Base-by-base conservation (phyloP, 2,113 vertebrate species). In the Meriones unguiculatus region DNA sequence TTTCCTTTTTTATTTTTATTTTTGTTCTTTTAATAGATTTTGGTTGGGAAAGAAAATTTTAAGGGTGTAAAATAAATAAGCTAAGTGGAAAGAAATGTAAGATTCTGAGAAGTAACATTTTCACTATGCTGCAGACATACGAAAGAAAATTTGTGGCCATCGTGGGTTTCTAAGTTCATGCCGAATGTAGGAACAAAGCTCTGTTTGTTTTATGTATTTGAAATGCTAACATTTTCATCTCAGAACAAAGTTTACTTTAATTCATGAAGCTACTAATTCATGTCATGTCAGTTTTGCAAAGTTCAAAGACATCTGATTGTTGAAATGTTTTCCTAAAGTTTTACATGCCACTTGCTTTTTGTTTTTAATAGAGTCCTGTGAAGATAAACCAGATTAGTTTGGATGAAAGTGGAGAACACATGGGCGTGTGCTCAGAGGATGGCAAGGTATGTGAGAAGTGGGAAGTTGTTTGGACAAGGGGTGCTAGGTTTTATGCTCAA, bases 361-460 rank as follows among this genome's bases (percentile, higher is more conserved):
- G 95, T 89, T 57, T 96, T 81, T 65, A 18, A 4, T 98, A 99
- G 99, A 99, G 99, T 97, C 99, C 99, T 15, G 99, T 99, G 98
- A 99, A 99, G 98, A 99, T 99, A 98, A 99, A 99, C 98, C 99
- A 99, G 98, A 99, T 99, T 98, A 99, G 99, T 98, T 98, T 99
- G 99, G 99, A 99, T 99, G 99, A 99, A 97, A 99, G 99, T 78
- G 99, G 99, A 92, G 99, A 99, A 90, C 98, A 99, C 98, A 99
- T 99, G 98, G 99, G 99, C 54, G 99, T 99, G 97, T 99, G 99
- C 98, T 99, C 99, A 25, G 99, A 99, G 98, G 99, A 99, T 94
- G 99, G 99, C 98, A 99, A 99, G 99, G 99, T 99, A 99, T 9
- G 15, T 3, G 3, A 1, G 11, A 30, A 6, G 3, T 46, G 46